Conservation (phyloP, 2,113 vertebrate genomes). For the Sarotherodon lohbergeri region DNA sequence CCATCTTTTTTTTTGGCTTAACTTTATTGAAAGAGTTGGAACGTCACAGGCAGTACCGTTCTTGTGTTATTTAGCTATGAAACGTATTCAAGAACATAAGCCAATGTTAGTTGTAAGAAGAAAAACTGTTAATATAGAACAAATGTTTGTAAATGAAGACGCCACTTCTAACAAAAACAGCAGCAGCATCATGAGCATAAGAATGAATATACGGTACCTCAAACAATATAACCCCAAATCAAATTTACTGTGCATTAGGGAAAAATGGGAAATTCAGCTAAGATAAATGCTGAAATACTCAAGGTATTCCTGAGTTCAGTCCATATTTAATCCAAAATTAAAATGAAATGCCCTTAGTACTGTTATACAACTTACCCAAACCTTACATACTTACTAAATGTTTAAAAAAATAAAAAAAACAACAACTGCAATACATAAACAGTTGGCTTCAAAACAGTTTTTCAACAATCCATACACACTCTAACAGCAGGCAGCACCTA, state of each 20-base stretch:
- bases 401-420: background rate
- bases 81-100: background rate
- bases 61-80: background rate
- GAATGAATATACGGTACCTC: background rate
- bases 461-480: background rate
- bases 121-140: background rate
- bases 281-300: background rate
- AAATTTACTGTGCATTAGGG: background rate
- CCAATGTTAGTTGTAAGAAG: background rate
- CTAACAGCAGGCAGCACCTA: background rate
- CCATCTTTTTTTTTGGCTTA: background rate
- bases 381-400: background rate
- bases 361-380: background rate
- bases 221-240: background rate
- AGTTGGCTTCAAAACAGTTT: background rate
- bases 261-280: background rate
- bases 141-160: background rate
- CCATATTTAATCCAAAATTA: background rate
- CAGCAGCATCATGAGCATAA: background rate
- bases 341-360: background rate
- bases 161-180: background rate
- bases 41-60: background rate
- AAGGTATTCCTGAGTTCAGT: background rate
- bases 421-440: background rate
- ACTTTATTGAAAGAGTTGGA: slow-evolving; percentile 35